phyloP scores from a whole-genome alignment of 2,113 vertebrate species.

The Chamaea fasciata region DNA sequence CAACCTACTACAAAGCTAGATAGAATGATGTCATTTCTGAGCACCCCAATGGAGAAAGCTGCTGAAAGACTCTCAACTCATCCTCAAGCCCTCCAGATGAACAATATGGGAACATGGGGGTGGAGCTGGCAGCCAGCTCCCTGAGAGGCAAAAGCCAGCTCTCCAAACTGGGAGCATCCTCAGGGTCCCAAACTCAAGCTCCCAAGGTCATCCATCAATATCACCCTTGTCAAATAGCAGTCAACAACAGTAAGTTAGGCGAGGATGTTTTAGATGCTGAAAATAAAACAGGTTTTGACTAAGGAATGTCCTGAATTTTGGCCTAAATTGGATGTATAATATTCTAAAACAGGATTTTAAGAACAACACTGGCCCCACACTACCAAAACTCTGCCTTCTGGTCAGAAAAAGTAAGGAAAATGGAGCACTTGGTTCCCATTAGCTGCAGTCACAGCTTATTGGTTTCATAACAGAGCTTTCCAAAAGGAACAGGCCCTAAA shows the following conservation, averaged over 20 bases:
- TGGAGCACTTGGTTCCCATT: not conserved
- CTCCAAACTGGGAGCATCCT: not conserved
- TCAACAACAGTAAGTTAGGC: not conserved
- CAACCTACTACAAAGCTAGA: not conserved
- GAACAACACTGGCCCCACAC: not conserved
- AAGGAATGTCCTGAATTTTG: not conserved
- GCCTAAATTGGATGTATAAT: not conserved
- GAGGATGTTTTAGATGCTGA: not conserved
- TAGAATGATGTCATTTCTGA: not conserved
- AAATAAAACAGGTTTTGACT: not conserved
- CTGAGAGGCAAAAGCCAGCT: not conserved
- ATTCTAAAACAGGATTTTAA: not conserved
- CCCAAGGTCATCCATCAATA: not conserved
- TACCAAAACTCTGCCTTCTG: not conserved
- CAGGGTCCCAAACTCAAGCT: not conserved
- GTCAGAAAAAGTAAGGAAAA: not conserved
- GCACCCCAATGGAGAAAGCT: not conserved
- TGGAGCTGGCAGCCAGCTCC: not conserved
- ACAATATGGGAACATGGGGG: not conserved
- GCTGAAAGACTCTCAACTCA: not conserved
- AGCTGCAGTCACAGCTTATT: not conserved
- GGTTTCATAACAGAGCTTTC: not conserved
- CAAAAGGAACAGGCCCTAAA: not conserved
- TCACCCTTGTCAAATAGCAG: not conserved
- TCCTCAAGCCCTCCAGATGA: not conserved